These are phyloP conservation scores for Gracilinanus agilis DNA, from an alignment of 2,113 vertebrate genomes.

Conservation along the genomic window DNA sequence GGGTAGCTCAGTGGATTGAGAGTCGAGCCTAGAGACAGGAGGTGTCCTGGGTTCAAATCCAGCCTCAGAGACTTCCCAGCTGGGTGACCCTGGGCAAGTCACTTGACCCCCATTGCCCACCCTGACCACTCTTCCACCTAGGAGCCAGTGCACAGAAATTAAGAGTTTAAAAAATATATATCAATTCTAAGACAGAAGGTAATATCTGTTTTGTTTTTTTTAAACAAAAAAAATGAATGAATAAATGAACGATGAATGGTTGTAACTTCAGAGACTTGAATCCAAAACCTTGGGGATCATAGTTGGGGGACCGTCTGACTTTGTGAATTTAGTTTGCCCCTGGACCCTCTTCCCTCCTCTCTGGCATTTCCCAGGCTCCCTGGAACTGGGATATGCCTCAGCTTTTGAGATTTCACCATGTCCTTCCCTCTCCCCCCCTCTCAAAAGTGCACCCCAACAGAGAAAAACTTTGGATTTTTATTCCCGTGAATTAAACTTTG, in stretches of 20 bases:
- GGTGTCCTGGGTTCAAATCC: too few species aligned
- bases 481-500: background rate
- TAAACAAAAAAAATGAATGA: background rate
- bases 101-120: too few species aligned
- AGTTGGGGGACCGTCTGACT: background rate
- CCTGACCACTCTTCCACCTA: too few species aligned
- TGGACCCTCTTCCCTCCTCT: background rate
- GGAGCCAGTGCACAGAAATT: too few species aligned
- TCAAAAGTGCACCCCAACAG: background rate
- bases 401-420: background rate
- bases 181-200: too few species aligned
- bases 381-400: background rate
- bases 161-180: too few species aligned
- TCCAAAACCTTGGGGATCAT: background rate
- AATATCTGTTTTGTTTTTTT: too few species aligned
- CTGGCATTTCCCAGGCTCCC: background rate
- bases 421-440: background rate
- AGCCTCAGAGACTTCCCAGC: too few species aligned
- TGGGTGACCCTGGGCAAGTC: too few species aligned
- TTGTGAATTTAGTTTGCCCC: background rate
- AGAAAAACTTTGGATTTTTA: background rate
- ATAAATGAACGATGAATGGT: background rate
- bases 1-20: too few species aligned
- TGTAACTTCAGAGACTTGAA: background rate
- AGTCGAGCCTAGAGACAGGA: too few species aligned